Evolutionary conservation across 2,888 invertebrate species (phyloP).

Genomic region (Copidosoma aretas): DNA sequence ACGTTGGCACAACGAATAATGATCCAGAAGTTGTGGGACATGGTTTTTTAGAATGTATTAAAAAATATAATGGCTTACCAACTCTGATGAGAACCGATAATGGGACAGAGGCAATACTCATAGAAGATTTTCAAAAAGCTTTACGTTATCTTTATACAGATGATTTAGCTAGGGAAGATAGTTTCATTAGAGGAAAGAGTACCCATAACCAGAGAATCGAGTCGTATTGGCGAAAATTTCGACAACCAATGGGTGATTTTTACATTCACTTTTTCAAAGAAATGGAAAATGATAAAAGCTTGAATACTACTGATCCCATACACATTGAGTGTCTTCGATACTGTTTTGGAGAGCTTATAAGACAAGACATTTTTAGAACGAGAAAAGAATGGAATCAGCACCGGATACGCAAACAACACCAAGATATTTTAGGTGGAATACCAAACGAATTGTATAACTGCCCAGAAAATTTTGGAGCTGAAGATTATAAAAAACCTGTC

Average conservation of each 20-base stretch:
- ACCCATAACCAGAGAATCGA: background rate
- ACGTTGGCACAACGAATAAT: conserved; percentile 12
- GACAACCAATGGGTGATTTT: background rate
- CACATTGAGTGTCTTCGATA: background rate
- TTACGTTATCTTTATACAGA: conserved; percentile 1
- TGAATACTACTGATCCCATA: background rate
- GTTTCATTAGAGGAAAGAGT: conserved; percentile 5
- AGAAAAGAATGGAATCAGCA: conserved; percentile 18
- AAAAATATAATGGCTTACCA: background rate
- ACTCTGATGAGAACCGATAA: conserved; percentile 11
- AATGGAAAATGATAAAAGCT: conserved; percentile 2
- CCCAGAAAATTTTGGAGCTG: background rate
- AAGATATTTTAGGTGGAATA: background rate
- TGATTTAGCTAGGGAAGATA: background rate
- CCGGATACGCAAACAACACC: background rate
- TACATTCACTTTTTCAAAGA: conserved; percentile 10
- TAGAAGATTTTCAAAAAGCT: background rate
- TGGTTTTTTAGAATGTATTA: conserved; percentile 1
- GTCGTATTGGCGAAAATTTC: background rate
- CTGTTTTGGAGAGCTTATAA: conserved; percentile 9
- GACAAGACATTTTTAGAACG: background rate
- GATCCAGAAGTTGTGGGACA: conserved; percentile 11
- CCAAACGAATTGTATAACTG: conserved; percentile 6
- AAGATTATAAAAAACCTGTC: conserved; percentile 2
- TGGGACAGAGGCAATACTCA: conserved; percentile 16